A percentile compares a stretch with the other conserved stretches of the same genome.
phyloP scores from a whole-genome alignment of 2,797 vertebrate species.

The Pangasius macronema region DNA sequence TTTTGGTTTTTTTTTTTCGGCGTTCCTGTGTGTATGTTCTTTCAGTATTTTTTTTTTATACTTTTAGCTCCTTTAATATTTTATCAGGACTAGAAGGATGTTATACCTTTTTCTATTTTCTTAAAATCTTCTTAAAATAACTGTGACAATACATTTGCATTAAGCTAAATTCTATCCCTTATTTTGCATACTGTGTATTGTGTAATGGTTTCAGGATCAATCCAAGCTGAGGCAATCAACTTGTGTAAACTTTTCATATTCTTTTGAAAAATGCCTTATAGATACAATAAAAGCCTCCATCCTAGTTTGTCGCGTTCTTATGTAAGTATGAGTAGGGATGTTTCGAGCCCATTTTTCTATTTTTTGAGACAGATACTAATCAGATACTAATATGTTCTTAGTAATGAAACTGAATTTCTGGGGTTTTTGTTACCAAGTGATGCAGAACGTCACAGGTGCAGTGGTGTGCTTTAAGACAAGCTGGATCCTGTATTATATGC shows the following conservation, averaged over 20 bases:
- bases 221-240: slow-evolving; percentile 17
- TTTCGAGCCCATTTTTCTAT: neutral
- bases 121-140: neutral
- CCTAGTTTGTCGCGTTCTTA: neutral
- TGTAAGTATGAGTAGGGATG: neutral
- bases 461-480: neutral
- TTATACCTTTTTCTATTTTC: slow-evolving; percentile 39
- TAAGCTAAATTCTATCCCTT: neutral
- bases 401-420: neutral
- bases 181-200: slow-evolving; percentile 16
- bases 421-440: neutral
- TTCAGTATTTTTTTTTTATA: slow-evolving; percentile 17
- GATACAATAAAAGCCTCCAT: slow-evolving; percentile 29
- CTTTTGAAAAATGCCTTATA: neutral
- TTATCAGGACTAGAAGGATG: slow-evolving; percentile 11
- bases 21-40: slow-evolving; percentile 18
- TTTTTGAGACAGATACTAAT: neutral
- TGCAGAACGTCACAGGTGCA: neutral
- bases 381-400: neutral
- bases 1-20: neutral
- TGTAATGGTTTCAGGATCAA: slow-evolving; percentile 1
- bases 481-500: neutral
- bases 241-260: slow-evolving; percentile 31
- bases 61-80: slow-evolving; percentile 35
- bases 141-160: neutral